Base-by-base conservation (phyloP, 2,113 vertebrate genomes). In the Acrocephalus arundinaceus region DNA sequence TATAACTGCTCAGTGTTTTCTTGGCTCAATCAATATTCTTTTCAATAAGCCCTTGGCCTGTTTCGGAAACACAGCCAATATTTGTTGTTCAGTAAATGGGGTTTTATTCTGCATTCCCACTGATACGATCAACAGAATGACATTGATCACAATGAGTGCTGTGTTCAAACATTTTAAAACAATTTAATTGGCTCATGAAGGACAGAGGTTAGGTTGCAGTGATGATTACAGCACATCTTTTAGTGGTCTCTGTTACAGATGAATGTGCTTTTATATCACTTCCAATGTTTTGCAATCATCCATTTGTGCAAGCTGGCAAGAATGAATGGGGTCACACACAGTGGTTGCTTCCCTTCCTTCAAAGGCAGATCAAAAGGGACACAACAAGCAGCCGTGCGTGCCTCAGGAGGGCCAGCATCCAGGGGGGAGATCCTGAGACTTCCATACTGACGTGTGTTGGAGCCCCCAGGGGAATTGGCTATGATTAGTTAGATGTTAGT, bases 1-100 rank as follows among this genome's bases (percentile, higher is more conserved):
- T 81, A 87, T 97, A 96, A 96, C 76, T 95, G 59, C 72, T 93
- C 61, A 31, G 80, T 94, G 59, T 95, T 97, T 96, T 93, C 82
- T 96, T 94, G 94, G 77, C 94, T 93, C 91, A 94, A 95, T 94
- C 93, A 95, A 96, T 95, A 96, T 85, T 93, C 67, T 88, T 94
- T 94, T 93, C 72, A 95, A 90, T 88, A 96, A 93, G 83, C 82
- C 79, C 85, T 46, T 84, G 83, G 88, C 73, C 51, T 55, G 45
- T 93, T 97, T 96, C 33, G 43, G 95, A 97, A 96, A 85, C 9
- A 2, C 19, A 77, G 94, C 80, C 59, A 96, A 92, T 95, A 89
- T 88, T 77, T 96, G 85, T 89, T 94, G 66, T 87, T 79, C 62
- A 85, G 35, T 57, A 79, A 97, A 92, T 89, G 78, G 81, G 81